A percentile compares a stretch with the other conserved stretches of the same genome.
These are phyloP conservation scores for Lipotes vexillifer DNA, from an alignment of 2,113 vertebrate species.

Conservation along the genomic window DNA sequence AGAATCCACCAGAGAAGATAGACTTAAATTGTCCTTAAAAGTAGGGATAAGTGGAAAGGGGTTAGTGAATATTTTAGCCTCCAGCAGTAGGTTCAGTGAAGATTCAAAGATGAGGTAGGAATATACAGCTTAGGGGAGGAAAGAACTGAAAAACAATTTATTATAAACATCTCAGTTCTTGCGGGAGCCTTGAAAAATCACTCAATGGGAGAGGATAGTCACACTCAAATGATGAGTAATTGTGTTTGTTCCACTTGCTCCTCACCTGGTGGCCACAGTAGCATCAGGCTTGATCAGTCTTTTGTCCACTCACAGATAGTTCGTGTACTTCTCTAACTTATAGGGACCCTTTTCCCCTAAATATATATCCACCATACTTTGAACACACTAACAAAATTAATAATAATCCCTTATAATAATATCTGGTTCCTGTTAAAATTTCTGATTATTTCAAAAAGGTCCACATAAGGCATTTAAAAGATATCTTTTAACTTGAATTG, in stretches of 20 bases:
- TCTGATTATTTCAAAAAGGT: not conserved
- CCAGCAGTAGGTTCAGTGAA: not conserved
- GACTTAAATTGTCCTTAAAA: constrained; percentile 17
- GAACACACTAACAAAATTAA: not conserved
- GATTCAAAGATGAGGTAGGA: not conserved
- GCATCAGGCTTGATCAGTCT: constrained; percentile 82
- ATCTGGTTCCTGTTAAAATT: not conserved
- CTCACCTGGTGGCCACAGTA: constrained; percentile 81
- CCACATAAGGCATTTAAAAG: not conserved
- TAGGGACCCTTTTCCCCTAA: not conserved
- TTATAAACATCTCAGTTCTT: constrained; percentile 81
- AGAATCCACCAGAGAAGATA: not conserved
- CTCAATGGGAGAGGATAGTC: constrained; percentile 82
- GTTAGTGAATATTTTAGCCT: not conserved
- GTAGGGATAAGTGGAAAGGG: not conserved
- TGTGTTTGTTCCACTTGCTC: constrained; percentile 90
- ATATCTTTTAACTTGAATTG: not conserved
- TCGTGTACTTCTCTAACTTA: not conserved
- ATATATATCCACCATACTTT: not conserved
- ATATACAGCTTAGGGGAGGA: constrained; percentile 47
- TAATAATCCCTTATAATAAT: not conserved
- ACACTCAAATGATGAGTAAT: constrained; percentile 85
- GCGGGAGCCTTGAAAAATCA: constrained; percentile 77
- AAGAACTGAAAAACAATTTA: constrained; percentile 84
- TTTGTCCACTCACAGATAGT: not conserved